Evolutionary conservation across 2,113 vertebrate genomes (phyloP).

Genomic region (Brachypteracias leptosomus): DNA sequence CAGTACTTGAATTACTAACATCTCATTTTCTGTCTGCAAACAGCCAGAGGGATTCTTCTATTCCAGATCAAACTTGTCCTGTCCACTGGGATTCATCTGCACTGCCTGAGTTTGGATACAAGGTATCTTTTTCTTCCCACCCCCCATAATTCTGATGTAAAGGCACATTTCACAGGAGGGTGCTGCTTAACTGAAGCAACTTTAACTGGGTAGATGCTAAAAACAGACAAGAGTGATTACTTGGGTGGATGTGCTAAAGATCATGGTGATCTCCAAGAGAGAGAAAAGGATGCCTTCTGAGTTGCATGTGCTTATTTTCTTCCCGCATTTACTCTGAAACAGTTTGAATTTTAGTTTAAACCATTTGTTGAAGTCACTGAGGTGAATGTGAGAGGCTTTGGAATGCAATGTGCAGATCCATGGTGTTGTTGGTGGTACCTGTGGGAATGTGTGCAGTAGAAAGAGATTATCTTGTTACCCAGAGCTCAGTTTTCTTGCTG

Average conservation of each 20-base stretch:
- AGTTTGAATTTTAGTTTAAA: background rate
- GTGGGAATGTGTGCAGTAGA: background rate
- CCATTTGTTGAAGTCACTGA: background rate
- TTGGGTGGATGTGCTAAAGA: background rate
- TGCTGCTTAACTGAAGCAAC: background rate
- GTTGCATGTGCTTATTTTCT: background rate
- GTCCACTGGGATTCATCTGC: slow-evolving; percentile 75
- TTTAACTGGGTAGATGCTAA: background rate
- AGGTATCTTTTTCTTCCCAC: slow-evolving; percentile 51
- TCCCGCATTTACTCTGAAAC: background rate
- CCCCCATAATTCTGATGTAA: background rate
- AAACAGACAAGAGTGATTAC: background rate
- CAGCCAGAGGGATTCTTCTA: slow-evolving; percentile 18
- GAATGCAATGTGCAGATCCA: background rate
- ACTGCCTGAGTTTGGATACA: slow-evolving; percentile 70
- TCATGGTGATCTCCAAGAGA: background rate
- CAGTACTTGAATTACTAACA: background rate
- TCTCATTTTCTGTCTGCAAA: background rate
- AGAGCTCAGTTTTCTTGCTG: background rate
- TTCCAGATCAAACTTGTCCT: slow-evolving; percentile 64
- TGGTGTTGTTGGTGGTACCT: background rate
- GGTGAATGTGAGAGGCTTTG: background rate
- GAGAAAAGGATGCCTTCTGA: too few species aligned
- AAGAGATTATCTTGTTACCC: background rate
- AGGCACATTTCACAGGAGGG: background rate